Conservation (phyloP, 2,888 invertebrate genomes). For the Folsomia candida region DNA sequence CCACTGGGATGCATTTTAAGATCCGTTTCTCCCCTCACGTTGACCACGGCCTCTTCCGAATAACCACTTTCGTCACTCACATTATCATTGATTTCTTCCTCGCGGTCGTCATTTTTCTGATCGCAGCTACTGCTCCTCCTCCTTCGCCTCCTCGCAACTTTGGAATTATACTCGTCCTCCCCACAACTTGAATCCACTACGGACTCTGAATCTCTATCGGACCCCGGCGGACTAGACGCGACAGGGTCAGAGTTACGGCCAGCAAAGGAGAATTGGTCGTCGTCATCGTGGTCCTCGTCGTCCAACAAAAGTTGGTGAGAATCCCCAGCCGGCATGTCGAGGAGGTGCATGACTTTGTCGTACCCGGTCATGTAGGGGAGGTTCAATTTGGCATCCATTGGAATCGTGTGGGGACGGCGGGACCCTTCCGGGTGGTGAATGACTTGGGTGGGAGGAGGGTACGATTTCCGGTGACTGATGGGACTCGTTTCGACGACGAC, state of each 20-base stretch:
- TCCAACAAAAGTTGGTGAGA: slow-evolving; percentile 25
- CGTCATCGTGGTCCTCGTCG: slow-evolving; percentile 32
- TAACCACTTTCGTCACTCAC: slow-evolving; percentile 89
- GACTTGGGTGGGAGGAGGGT: slow-evolving; percentile 4
- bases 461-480: not conserved
- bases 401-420: slow-evolving; percentile 40
- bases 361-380: slow-evolving; percentile 47
- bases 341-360: slow-evolving; percentile 49
- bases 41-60: slow-evolving; percentile 62
- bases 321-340: slow-evolving; percentile 42
- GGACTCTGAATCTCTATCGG: slow-evolving; percentile 28
- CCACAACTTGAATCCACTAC: slow-evolving; percentile 34
- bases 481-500: too few relatives aligned
- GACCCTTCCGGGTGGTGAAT: slow-evolving; percentile 4
- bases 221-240: slow-evolving; percentile 43
- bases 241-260: slow-evolving; percentile 43
- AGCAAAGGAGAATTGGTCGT: slow-evolving; percentile 37
- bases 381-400: slow-evolving; percentile 46
- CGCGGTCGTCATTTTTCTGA: slow-evolving; percentile 35
- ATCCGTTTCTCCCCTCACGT: not conserved
- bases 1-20: not conserved
- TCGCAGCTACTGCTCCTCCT: not conserved
- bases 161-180: slow-evolving; percentile 42
- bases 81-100: slow-evolving; percentile 63
- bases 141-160: not conserved